A percentile compares a stretch with the other conserved stretches of the same genome.
Conservation (phyloP, 1,140 invertebrate species). For the Tetranychus urticae region DNA sequence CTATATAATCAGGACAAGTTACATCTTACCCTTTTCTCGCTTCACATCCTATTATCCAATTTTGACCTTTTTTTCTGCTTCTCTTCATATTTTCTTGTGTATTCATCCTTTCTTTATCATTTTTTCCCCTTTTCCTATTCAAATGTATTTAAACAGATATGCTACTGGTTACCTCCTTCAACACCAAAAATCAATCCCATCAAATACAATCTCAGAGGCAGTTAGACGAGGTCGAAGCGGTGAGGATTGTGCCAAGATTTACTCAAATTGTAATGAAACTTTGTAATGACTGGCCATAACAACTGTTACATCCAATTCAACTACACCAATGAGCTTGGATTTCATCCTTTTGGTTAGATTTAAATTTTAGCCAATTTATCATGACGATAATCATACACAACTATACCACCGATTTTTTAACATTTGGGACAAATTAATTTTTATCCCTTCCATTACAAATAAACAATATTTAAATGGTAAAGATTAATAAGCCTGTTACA, state of each 20-base stretch:
- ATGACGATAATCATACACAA: too few species aligned
- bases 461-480: too few species aligned
- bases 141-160: slow-evolving; percentile 31
- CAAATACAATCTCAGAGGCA: slow-evolving; percentile 32
- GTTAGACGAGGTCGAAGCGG: slow-evolving; percentile 53
- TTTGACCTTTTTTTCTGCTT: background rate
- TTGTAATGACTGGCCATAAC: background rate
- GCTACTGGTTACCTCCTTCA: slow-evolving; percentile 57
- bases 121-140: background rate
- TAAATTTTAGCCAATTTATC: too few species aligned
- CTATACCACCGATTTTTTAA: too few species aligned
- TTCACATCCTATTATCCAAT: background rate
- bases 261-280: background rate
- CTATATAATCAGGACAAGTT: too few species aligned
- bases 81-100: too few species aligned
- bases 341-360: too few species aligned
- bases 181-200: slow-evolving; percentile 38
- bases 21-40: background rate
- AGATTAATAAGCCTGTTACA: too few species aligned
- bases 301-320: background rate
- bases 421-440: too few species aligned
- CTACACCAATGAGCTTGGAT: too few species aligned
- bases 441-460: too few species aligned
- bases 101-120: background rate
- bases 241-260: slow-evolving; percentile 34